A percentile compares a stretch with the other conserved stretches of the same genome.
Evolutionary conservation across 2,888 invertebrate species (phyloP).

Genomic region (Pterobdella sp.): DNA sequence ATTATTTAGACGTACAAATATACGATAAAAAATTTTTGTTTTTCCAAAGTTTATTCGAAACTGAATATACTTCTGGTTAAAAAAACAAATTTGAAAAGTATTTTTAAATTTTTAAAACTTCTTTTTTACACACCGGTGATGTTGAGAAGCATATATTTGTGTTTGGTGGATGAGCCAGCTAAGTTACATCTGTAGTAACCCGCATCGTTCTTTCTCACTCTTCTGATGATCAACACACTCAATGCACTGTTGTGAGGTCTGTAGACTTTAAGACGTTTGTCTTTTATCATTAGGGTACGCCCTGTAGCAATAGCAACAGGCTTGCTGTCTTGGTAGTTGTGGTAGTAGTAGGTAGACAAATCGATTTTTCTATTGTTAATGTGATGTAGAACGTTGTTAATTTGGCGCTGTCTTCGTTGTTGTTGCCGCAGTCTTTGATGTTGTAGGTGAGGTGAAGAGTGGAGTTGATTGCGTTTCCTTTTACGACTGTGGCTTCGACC

Average conservation of each 20-base stretch:
- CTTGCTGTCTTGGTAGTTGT: slow-evolving; percentile 23
- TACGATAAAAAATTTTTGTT: too few species aligned
- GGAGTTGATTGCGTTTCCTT: slow-evolving; percentile 21
- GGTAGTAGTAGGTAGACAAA: slow-evolving; percentile 16
- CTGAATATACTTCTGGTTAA: too few species aligned
- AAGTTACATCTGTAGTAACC: slow-evolving; percentile 39
- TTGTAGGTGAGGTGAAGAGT: background rate
- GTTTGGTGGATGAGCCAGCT: slow-evolving; percentile 36
- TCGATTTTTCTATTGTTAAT: slow-evolving; percentile 11
- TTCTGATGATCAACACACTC: slow-evolving; percentile 38
- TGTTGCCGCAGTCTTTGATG: slow-evolving; percentile 16
- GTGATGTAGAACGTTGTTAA: background rate
- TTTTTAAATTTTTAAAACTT: too few species aligned
- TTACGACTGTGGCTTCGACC: slow-evolving; percentile 6
- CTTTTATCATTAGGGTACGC: slow-evolving; percentile 34
- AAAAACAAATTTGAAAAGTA: too few species aligned
- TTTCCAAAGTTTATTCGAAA: too few species aligned
- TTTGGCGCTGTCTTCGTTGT: background rate
- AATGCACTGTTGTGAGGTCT: slow-evolving; percentile 38
- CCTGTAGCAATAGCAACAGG: slow-evolving; percentile 35
- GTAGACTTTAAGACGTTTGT: slow-evolving; percentile 36
- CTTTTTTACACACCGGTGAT: slow-evolving; percentile 37
- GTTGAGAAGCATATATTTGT: slow-evolving; percentile 39
- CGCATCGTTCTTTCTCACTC: slow-evolving; percentile 37
- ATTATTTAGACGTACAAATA: too few species aligned